Conservation (phyloP, 2,888 invertebrate species). For the Hydriomena furcata region DNA sequence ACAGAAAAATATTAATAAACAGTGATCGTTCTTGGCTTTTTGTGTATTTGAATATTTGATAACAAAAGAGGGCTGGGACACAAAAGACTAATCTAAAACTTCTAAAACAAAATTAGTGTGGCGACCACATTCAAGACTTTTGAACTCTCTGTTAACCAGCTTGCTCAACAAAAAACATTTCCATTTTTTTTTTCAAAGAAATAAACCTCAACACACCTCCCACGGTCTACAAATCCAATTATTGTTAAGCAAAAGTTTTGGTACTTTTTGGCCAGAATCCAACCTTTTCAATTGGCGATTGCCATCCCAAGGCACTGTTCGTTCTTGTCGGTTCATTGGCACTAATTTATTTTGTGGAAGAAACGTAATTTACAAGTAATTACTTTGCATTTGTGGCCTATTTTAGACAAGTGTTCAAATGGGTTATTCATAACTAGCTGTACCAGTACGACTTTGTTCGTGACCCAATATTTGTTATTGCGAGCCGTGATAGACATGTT, state of each 20-base stretch:
- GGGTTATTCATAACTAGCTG: too few relatives aligned
- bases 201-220: slow-evolving; percentile 15
- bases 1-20: too few relatives aligned
- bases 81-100: too few relatives aligned
- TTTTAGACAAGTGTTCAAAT: too few relatives aligned
- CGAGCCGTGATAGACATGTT: too few relatives aligned
- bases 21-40: too few relatives aligned
- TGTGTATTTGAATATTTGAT: too few relatives aligned
- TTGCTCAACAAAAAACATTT: background rate
- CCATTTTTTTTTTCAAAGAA: slow-evolving; percentile 4
- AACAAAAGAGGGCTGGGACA: too few relatives aligned
- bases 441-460: too few relatives aligned
- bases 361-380: slow-evolving; percentile 53
- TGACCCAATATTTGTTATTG: too few relatives aligned
- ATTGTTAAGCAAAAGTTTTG: slow-evolving; percentile 65
- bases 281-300: slow-evolving; percentile 66
- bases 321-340: slow-evolving; percentile 47
- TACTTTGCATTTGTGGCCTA: slow-evolving; percentile 24
- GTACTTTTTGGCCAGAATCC: slow-evolving; percentile 69
- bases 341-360: slow-evolving; percentile 56
- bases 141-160: background rate
- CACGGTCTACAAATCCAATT: slow-evolving; percentile 70
- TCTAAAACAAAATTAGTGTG: too few relatives aligned
- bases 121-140: background rate
- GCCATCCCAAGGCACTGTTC: slow-evolving; percentile 51